Conservation (phyloP, 2,888 invertebrate genomes). For the Cynaeus angustus region DNA sequence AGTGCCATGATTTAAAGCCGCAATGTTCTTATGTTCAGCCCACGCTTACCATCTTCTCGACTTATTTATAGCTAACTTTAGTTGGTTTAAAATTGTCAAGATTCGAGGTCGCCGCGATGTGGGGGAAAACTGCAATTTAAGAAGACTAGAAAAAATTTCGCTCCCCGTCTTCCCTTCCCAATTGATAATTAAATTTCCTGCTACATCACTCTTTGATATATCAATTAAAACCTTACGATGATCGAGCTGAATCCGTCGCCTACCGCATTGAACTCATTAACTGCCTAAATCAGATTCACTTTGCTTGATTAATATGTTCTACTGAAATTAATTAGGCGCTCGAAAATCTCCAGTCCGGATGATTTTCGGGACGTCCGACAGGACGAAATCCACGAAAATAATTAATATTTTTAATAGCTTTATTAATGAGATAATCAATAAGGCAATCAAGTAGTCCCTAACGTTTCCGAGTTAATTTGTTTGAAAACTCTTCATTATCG, state of each 20-base stretch:
- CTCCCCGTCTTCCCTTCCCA: conserved; percentile 16
- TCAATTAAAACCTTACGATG: conserved; percentile 62
- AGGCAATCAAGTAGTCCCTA: conserved; percentile 60
- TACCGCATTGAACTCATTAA: conserved; percentile 59
- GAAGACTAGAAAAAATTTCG: background rate
- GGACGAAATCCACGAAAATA: conserved; percentile 31
- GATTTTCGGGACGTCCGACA: conserved; percentile 1
- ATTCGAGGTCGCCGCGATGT: conserved; percentile 32
- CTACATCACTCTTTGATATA: conserved; percentile 63
- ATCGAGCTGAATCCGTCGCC: conserved; percentile 60
- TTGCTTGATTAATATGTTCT: conserved; percentile 45
- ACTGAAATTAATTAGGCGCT: conserved; percentile 41
- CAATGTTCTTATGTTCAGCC: conserved; percentile 70
- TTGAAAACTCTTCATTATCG: conserved; percentile 53
- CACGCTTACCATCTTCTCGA: conserved; percentile 70
- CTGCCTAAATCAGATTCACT: conserved; percentile 43
- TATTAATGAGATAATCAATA: conserved; percentile 64
- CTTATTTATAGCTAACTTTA: conserved; percentile 69
- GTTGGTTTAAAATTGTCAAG: conserved; percentile 70
- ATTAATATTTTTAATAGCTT: conserved; percentile 60
- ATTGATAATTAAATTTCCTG: conserved; percentile 57
- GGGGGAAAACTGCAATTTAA: background rate
- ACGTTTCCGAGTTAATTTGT: conserved; percentile 53
- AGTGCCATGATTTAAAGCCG: conserved; percentile 70
- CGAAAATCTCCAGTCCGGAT: conserved; percentile 13